Conservation (phyloP, 2,888 invertebrate genomes). For the Trimorus sp. region DNA sequence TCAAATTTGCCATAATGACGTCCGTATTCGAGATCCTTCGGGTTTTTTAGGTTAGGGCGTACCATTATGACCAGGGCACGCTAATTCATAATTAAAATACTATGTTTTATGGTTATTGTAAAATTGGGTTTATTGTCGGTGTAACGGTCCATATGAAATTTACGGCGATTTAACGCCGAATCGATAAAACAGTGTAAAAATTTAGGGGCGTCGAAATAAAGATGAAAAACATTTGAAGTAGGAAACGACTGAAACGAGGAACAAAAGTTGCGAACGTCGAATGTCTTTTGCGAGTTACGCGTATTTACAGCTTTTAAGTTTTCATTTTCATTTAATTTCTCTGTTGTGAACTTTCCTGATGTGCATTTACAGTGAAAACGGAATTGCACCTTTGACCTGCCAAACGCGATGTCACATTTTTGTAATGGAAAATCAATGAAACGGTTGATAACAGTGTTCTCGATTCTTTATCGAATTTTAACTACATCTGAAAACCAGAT, state of each 20-base stretch:
- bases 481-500: no score
- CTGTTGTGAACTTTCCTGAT: neutral
- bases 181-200: slow-evolving; percentile 36
- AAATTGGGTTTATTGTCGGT: slow-evolving; percentile 22
- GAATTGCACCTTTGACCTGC: no score
- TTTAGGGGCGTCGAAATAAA: slow-evolving; percentile 41
- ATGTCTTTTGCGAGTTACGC: slow-evolving; percentile 23
- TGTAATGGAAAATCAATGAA: no score
- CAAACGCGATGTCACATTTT: no score
- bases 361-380: neutral
- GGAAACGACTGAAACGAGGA: slow-evolving; percentile 12
- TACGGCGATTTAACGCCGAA: slow-evolving; percentile 16
- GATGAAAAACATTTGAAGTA: slow-evolving; percentile 41
- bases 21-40: slow-evolving; percentile 44
- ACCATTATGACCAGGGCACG: no score
- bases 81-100: slow-evolving; percentile 33
- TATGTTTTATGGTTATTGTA: slow-evolving; percentile 3
- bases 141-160: slow-evolving; percentile 16
- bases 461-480: no score
- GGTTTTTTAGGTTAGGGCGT: neutral
- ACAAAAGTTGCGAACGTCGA: slow-evolving; percentile 28
- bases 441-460: no score
- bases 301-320: slow-evolving; percentile 10
- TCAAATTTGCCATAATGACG: slow-evolving; percentile 73
- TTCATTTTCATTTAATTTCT: slow-evolving; percentile 15